Conservation (phyloP, 2,113 vertebrate genomes). For the Camelus dromedarius region DNA sequence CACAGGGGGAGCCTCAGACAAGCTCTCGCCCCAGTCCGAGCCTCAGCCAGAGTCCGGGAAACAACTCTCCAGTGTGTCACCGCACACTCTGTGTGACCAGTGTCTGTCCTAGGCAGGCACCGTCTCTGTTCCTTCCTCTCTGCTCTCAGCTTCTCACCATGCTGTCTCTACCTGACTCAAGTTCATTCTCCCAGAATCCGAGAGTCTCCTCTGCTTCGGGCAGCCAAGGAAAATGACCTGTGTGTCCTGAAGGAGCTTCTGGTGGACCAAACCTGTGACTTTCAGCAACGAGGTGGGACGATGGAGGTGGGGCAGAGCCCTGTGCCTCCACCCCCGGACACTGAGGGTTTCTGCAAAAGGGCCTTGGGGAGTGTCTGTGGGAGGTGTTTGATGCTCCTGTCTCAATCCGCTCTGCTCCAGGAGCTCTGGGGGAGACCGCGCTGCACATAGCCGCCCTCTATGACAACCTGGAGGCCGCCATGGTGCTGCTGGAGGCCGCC, state of each 20-base stretch:
- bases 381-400: slow-evolving; percentile 82
- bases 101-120: background rate
- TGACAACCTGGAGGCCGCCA: slow-evolving; percentile 92
- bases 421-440: slow-evolving; percentile 93
- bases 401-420: slow-evolving; percentile 75
- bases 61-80: too few relatives aligned
- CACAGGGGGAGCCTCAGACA: too few relatives aligned
- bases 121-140: background rate
- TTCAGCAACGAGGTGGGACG: slow-evolving; percentile 93
- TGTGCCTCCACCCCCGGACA: fast-evolving
- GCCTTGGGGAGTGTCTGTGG: background rate
- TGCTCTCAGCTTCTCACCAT: background rate
- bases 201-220: slow-evolving; percentile 93
- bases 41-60: background rate
- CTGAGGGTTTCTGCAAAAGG: background rate
- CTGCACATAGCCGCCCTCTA: slow-evolving; percentile 94
- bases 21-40: too few relatives aligned
- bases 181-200: slow-evolving; percentile 87
- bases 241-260: slow-evolving; percentile 92
- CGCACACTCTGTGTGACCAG: fast-evolving
- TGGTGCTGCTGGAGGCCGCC: slow-evolving; percentile 92
- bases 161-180: background rate
- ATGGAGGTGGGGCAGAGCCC: background rate
- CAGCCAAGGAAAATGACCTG: slow-evolving; percentile 92
- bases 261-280: slow-evolving; percentile 89